Conservation (phyloP, 2,888 invertebrate species). For the Clepsis dumicolana region DNA sequence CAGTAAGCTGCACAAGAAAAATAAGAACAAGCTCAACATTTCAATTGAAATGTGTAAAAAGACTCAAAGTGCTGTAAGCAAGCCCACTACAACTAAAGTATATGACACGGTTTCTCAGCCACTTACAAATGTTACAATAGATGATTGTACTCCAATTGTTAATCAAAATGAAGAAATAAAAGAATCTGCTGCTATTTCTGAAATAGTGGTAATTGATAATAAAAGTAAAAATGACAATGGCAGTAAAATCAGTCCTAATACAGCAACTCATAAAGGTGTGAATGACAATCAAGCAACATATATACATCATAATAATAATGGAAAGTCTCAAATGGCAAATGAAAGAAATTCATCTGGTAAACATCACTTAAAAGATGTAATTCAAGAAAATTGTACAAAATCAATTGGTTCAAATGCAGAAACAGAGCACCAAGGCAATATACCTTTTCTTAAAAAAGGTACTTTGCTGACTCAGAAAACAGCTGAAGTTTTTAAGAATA, state of each 20-base stretch:
- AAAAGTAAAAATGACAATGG: slow-evolving; percentile 12
- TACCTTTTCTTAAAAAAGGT: slow-evolving; percentile 68
- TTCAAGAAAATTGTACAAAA: background rate
- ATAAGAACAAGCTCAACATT: slow-evolving; percentile 76
- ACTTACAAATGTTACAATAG: slow-evolving; percentile 52
- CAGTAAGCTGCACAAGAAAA: slow-evolving; percentile 71
- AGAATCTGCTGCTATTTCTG: slow-evolving; percentile 5
- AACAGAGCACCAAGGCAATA: slow-evolving; percentile 46
- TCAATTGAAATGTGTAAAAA: slow-evolving; percentile 80
- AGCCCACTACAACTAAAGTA: slow-evolving; percentile 41
- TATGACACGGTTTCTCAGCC: slow-evolving; percentile 38
- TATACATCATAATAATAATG: background rate
- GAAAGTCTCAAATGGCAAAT: background rate
- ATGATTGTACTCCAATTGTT: slow-evolving; percentile 64
- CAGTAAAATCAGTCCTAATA: background rate
- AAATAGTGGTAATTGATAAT: slow-evolving; percentile 11
- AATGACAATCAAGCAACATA: background rate
- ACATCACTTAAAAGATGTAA: background rate
- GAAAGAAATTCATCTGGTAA: slow-evolving; percentile 18
- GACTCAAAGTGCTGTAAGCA: slow-evolving; percentile 56
- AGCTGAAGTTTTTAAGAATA: background rate
- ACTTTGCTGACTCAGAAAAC: slow-evolving; percentile 46
- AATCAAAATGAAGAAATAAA: slow-evolving; percentile 5
- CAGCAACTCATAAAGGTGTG: background rate
- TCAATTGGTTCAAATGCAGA: background rate